phyloP scores from a whole-genome alignment of 1,140 invertebrate species.

The Kradibia gibbosae region DNA sequence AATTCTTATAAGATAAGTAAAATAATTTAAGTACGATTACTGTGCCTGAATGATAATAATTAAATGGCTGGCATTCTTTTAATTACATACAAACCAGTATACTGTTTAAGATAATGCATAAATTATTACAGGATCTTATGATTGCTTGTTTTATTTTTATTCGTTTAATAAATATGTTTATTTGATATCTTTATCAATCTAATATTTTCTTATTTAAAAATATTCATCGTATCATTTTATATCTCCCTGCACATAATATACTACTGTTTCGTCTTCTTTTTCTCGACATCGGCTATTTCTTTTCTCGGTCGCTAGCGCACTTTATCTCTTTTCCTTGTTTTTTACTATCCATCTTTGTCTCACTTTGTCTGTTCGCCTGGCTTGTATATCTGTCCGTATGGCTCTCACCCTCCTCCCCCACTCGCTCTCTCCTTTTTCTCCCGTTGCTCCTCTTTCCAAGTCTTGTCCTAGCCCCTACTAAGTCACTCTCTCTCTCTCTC shows the following conservation, averaged over 20 bases:
- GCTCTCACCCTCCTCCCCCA: too few species aligned
- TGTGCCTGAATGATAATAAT: background rate
- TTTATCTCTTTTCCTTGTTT: background rate
- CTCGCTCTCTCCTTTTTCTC: too few species aligned
- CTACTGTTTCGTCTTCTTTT: background rate
- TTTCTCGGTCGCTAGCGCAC: background rate
- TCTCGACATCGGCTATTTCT: background rate
- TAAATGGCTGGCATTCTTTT: background rate
- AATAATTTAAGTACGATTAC: background rate
- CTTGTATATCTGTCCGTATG: too few species aligned
- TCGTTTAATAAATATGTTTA: background rate
- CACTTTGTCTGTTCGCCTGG: background rate
- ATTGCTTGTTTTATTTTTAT: background rate
- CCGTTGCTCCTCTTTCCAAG: too few species aligned
- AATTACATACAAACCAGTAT: background rate
- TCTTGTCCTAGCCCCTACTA: too few species aligned
- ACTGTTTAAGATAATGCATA: background rate
- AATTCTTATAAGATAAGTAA: too few species aligned
- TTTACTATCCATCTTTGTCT: background rate
- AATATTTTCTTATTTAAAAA: background rate
- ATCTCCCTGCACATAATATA: constrained; percentile 17
- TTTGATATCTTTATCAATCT: background rate
- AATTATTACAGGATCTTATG: background rate
- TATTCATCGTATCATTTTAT: background rate
- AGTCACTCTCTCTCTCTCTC: background rate